Evolutionary conservation across 2,113 vertebrate species (phyloP).

Genomic region (Empidonax alnorum): DNA sequence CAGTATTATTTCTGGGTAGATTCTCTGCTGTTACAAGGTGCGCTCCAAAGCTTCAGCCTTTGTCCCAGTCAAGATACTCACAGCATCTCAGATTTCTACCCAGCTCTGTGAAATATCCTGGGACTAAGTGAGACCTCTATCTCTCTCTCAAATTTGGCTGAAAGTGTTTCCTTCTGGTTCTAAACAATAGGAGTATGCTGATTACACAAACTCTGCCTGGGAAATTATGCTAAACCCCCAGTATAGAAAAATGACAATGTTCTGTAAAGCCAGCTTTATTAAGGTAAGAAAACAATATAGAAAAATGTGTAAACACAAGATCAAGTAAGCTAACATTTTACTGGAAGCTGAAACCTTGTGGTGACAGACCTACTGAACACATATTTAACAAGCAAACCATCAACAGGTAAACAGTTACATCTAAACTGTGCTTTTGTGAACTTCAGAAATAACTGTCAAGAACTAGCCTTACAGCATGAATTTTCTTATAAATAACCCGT

Average conservation of each 20-base stretch:
- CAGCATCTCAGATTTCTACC: not conserved
- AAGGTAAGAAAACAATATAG: constrained; percentile 9
- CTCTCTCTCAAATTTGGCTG: not conserved
- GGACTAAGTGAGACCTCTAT: not conserved
- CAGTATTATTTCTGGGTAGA: not conserved
- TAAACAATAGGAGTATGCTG: not conserved
- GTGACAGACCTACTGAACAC: not conserved
- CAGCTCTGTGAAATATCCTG: not conserved
- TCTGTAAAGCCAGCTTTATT: constrained; percentile 68
- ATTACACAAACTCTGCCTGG: not conserved
- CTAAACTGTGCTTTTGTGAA: constrained; percentile 7
- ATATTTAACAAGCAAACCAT: not conserved
- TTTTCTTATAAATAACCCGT: not conserved
- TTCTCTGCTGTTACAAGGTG: not conserved
- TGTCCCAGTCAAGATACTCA: not conserved
- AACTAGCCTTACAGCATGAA: not conserved
- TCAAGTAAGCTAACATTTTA: not conserved
- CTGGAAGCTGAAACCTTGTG: not conserved
- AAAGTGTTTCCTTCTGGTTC: not conserved
- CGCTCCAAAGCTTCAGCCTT: not conserved
- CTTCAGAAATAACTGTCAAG: not conserved
- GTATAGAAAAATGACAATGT: not conserved
- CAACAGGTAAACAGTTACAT: not conserved
- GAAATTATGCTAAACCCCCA: not conserved
- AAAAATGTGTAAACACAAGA: constrained; percentile 33